Base-by-base conservation (phyloP, 2,888 invertebrate species). In the Cepaea hortensis region DNA sequence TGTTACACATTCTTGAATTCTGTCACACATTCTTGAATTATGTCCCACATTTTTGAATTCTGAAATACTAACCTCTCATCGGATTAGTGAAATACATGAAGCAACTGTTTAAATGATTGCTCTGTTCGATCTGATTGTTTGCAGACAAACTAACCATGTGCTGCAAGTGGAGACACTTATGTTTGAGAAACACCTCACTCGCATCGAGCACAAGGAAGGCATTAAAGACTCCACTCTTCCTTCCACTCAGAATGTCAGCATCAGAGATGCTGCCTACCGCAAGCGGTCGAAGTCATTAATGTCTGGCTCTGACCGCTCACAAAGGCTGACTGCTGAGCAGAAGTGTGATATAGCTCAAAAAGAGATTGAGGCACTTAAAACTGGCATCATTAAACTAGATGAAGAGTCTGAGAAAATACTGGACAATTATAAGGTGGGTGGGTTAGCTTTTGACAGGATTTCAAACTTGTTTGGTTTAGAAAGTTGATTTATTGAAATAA, bases 321-420 rank as follows among this genome's bases (percentile, higher is more conserved):
- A 94, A 55, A 90, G 92, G 76, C 91, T 94, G 18, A 91, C 92
- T 55, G 92, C 94, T 75, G 94, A 94, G 89, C 94, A 94, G 89
- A 94, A 94, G 89, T 94, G 94, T 91, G 94, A 94, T 85, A 94
- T 94, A 85, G 94, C 94, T 70, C 94, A 94, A 88, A 90, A 93
- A 88, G 94, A 94, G 90, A 93, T 94, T 70, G 94, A 94, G 88
- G 94, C 94, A 87, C 90, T 93, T 7, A 90, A 92, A 85, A 93
- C 93, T 81, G 94, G 94, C 77, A 93, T 93, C 84, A 92, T 93
- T 65, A 92, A 91, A 84, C 87, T 79, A 62, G 92, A 93, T 83
- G 94, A 94, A 65, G 94, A 94, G 46, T 94, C 94, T 75, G 94
- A 94, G 85, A 94, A 93, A 90, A 91, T 94, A 80, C 86, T 94